Conservation (phyloP, 2,888 invertebrate species). For the Nomada ruficornis region DNA sequence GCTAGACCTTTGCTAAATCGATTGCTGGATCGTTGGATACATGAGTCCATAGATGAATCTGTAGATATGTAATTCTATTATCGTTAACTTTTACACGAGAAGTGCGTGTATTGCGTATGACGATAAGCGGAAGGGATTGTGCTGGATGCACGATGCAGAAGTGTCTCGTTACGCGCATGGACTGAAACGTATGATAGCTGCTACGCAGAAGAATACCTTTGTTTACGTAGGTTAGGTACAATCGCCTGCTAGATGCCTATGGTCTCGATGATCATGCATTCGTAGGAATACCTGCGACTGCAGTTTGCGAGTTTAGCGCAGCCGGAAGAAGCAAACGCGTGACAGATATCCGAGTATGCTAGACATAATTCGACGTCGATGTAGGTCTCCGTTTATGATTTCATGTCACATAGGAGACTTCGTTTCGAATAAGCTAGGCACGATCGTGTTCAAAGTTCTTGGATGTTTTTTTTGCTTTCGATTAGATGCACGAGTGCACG, state of each 20-base stretch:
- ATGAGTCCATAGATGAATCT: too few relatives aligned
- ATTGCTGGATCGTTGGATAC: too few relatives aligned
- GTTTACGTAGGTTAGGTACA: not conserved
- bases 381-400: conserved; percentile 1
- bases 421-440: conserved; percentile 8
- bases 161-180: not conserved
- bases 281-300: not conserved
- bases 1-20: too few relatives aligned
- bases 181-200: not conserved
- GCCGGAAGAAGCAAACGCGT: not conserved
- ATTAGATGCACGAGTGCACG: not conserved
- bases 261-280: not conserved
- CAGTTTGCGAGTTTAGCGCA: conserved; percentile 4
- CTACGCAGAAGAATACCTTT: conserved; percentile 15
- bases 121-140: not conserved
- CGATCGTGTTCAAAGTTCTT: conserved; percentile 14
- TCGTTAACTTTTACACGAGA: not conserved
- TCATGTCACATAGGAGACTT: conserved; percentile 10
- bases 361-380: not conserved
- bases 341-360: not conserved
- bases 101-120: not conserved
- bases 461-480: not conserved
- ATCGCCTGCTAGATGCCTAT: not conserved
- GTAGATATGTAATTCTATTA: not conserved
- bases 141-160: not conserved